Evolutionary conservation across 2,113 vertebrate species (phyloP).

Genomic region (Hypocryptadius cinnamomeus): DNA sequence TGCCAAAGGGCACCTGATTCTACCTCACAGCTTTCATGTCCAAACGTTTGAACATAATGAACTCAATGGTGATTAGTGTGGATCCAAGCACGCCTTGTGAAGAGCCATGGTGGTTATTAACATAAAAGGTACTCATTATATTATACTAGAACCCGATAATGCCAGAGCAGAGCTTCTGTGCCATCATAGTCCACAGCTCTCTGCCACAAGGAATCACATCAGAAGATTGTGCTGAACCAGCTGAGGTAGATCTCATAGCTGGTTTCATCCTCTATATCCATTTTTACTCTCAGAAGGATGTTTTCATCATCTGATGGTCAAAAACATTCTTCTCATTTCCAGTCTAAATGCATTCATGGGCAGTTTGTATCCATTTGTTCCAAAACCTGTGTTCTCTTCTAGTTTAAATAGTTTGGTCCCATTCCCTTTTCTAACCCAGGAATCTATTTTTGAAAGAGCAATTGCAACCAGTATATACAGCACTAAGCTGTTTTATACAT

Average conservation of each 20-base stretch:
- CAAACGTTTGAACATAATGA: not conserved
- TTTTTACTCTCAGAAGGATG: not conserved
- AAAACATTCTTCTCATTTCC: not conserved
- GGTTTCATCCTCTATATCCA: not conserved
- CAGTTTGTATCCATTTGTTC: not conserved
- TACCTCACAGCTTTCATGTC: not conserved
- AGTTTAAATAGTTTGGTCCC: not conserved
- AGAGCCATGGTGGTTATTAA: not conserved
- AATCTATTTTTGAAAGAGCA: not conserved
- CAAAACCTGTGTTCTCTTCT: not conserved
- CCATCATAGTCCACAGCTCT: not conserved
- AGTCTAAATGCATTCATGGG: not conserved
- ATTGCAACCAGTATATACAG: not conserved
- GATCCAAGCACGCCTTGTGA: not conserved
- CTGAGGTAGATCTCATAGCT: not conserved
- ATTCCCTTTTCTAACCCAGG: not conserved
- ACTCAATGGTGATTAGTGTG: not conserved
- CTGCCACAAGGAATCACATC: not conserved
- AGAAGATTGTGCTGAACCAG: not conserved
- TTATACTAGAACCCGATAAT: not conserved
- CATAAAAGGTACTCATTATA: not conserved
- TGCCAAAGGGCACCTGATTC: not conserved
- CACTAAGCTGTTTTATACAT: not conserved
- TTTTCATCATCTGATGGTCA: not conserved
- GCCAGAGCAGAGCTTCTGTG: not conserved